Base-by-base conservation (phyloP, 2,797 vertebrate genomes). In the Sciurus vulgaris region DNA sequence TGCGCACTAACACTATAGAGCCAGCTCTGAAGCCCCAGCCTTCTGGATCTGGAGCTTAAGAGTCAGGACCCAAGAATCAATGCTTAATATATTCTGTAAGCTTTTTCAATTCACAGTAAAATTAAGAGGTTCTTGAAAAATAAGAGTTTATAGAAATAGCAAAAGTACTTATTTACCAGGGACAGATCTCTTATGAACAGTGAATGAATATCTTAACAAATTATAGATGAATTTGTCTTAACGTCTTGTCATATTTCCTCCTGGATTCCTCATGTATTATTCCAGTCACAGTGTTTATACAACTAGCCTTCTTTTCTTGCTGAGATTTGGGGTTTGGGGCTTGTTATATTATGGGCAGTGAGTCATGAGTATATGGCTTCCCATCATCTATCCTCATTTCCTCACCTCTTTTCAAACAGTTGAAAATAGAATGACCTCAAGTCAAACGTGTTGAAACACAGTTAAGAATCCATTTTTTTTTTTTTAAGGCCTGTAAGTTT, bases 351-450 rank as follows among this genome's bases (percentile, higher is more conserved):
- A 10, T 3, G 12, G 51, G 12, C 3, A 17, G 13, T 17, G 3
- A 28, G 33, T 17, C 7, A 2, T 3, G 9, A 77, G 24, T 3
- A 30, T 3, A 63, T 35, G n/a, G 15, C 14, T 87, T 89, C 28
- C 14, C 4, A 47, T 67, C 6, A 72, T 41, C 54, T 51, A 51
- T 5, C 35, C 38, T 90, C 49, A 76, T 59, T 79, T 77, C n/a
- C 30, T 95, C 33, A 70, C n/a, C 41, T 92, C 73, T 95, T 86
- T 69, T 83, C 54, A 69, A 89, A 74, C 14, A 47, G 49, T 59
- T 82, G 38, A 92, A 96, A 96, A 94, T 61, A 95, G 67, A 88
- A 93, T 85, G 94, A 87, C 67, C 84, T 93, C 65, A 73, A 67
- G 74, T 59, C 70, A 91, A 86, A 70, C 30, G 91, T 81, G 44